phyloP scores from a whole-genome alignment of 2,888 invertebrate species.

The Caenorhabditis doughertyi region DNA sequence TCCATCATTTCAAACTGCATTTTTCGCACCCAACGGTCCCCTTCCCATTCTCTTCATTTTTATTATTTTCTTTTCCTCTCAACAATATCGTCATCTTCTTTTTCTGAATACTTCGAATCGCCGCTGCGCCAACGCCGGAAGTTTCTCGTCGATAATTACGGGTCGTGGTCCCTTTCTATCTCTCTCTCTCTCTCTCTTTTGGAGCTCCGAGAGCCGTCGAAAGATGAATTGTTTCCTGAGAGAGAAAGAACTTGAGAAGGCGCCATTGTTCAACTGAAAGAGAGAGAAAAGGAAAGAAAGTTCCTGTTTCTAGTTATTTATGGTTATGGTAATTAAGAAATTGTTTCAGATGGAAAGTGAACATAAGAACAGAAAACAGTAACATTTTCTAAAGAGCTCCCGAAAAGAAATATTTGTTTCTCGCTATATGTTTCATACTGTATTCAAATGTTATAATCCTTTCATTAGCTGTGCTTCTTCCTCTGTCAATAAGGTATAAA shows the following conservation, averaged over 20 bases:
- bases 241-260: conserved; percentile 22
- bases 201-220: conserved; percentile 10
- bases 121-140: conserved; percentile 40
- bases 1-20: conserved; percentile 41
- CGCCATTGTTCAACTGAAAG: conserved; percentile 26
- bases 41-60: conserved; percentile 1
- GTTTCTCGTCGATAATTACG: conserved; percentile 57
- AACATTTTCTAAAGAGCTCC: no score
- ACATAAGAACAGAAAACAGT: no score
- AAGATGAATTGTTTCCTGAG: conserved; percentile 46
- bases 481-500: background rate
- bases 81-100: conserved; percentile 13
- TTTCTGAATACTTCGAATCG: conserved; percentile 41
- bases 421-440: no score
- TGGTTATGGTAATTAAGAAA: background rate
- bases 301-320: conserved; percentile 38
- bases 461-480: no score
- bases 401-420: no score
- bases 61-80: background rate
- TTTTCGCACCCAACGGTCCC: conserved; percentile 30
- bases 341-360: background rate
- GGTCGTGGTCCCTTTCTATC: conserved; percentile 30
- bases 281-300: background rate
- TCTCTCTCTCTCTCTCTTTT: conserved; percentile 12
- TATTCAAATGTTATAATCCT: no score